A percentile compares a stretch with the other conserved stretches of the same genome.
Conservation (phyloP, 1,140 invertebrate species). For the Batillaria attramentaria region DNA sequence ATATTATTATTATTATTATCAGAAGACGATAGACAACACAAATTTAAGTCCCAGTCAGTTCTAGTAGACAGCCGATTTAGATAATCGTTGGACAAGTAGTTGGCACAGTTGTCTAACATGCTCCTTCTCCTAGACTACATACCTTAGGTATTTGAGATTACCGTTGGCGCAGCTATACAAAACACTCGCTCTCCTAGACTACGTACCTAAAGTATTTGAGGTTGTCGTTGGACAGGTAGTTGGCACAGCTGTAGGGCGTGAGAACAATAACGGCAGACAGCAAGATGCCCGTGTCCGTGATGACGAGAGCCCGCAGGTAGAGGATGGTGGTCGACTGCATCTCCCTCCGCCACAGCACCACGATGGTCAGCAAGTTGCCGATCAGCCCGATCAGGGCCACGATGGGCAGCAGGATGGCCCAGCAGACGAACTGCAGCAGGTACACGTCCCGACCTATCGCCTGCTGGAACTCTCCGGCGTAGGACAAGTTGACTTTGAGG, state of each 20-base stretch:
- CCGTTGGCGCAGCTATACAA: too few relatives aligned
- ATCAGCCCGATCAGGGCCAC: conserved; percentile 59
- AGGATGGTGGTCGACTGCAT: conserved; percentile 67
- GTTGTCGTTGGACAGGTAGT: conserved; percentile 39
- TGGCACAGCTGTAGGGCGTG: conserved; percentile 36
- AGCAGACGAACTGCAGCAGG: conserved; percentile 60
- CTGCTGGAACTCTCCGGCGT: conserved; percentile 47
- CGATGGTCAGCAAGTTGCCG: conserved; percentile 69
- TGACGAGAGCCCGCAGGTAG: conserved; percentile 64
- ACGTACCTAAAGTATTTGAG: conserved; percentile 71
- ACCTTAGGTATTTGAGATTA: too few relatives aligned
- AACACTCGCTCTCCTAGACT: too few relatives aligned
- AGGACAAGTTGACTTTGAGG: conserved; percentile 61
- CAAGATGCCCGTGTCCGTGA: conserved; percentile 57
- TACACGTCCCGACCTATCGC: conserved; percentile 38
- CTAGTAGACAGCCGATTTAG: too few relatives aligned
- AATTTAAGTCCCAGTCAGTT: too few relatives aligned
- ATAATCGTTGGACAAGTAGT: too few relatives aligned
- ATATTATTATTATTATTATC: too few relatives aligned
- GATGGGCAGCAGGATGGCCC: conserved; percentile 62
- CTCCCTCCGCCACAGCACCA: conserved; percentile 65
- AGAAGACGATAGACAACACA: too few relatives aligned
- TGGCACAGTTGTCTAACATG: too few relatives aligned
- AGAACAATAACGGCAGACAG: conserved; percentile 30
- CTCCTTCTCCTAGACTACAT: too few relatives aligned